phyloP scores from a whole-genome alignment of 2,888 invertebrate genomes.

The Argyresthia goedartella region DNA sequence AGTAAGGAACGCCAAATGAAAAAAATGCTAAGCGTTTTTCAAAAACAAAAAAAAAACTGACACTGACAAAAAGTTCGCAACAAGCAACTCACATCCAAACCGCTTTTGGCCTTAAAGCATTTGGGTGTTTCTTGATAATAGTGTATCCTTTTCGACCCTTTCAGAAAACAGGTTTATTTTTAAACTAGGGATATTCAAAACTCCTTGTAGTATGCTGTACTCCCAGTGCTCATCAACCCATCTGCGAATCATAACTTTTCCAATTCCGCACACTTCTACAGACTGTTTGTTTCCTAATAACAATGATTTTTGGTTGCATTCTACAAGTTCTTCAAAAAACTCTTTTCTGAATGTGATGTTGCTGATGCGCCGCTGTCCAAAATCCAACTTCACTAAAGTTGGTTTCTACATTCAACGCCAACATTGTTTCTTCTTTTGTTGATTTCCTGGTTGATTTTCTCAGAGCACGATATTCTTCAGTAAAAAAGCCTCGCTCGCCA shows the following conservation, averaged over 20 bases:
- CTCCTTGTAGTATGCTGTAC: neutral
- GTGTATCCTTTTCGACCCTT: neutral
- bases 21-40: no score
- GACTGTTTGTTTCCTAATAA: neutral
- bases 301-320: neutral
- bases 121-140: constrained; percentile 2
- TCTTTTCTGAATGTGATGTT: neutral
- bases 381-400: neutral
- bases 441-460: constrained; percentile 11
- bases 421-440: constrained; percentile 10
- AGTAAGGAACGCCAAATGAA: no score
- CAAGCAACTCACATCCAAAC: no score
- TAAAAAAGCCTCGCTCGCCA: neutral
- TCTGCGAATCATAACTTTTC: constrained; percentile 3
- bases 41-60: no score
- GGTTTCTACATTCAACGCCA: neutral
- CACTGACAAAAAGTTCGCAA: no score
- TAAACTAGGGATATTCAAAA: constrained; percentile 3
- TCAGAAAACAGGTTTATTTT: constrained; percentile 3
- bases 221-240: constrained; percentile 1
- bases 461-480: constrained; percentile 1
- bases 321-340: neutral
- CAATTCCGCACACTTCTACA: constrained; percentile 2
- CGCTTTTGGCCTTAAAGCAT: constrained; percentile 3
- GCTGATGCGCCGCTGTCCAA: constrained; percentile 6